Percentiles rank a stretch among this genome's conserved stretches.
Evolutionary conservation across 2,797 vertebrate genomes (phyloP).

Genomic region (Cyclopterus lumpus): DNA sequence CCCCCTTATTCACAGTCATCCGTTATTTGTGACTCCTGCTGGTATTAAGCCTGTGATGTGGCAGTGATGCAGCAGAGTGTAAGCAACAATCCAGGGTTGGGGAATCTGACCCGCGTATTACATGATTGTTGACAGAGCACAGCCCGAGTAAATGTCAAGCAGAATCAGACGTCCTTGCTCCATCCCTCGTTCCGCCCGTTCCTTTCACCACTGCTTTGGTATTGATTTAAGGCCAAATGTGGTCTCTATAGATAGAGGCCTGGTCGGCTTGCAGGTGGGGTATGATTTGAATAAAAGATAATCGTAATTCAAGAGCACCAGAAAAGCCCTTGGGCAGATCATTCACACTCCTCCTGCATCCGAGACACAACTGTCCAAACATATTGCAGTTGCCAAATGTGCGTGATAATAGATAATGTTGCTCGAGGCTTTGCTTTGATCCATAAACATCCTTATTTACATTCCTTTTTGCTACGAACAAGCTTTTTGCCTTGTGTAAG

Average conservation of each 20-base stretch:
- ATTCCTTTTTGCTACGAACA: constrained; percentile 5
- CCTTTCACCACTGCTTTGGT: constrained; percentile 44
- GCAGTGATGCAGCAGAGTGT: constrained; percentile 1
- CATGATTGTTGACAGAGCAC: constrained; percentile 58
- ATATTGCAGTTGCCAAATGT: constrained; percentile 21
- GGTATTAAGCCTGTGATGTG: constrained; percentile 8
- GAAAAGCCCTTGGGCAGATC: constrained; percentile 47
- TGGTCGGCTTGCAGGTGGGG: constrained; percentile 45
- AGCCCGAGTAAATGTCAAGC: constrained; percentile 65
- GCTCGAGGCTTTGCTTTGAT: constrained; percentile 19
- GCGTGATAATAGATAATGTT: constrained; percentile 1
- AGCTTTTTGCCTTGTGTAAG: not conserved
- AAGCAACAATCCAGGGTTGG: constrained; percentile 12
- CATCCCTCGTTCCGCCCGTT: constrained; percentile 17
- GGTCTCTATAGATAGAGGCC: constrained; percentile 50
- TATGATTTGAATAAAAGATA: constrained; percentile 71
- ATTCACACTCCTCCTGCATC: constrained; percentile 31
- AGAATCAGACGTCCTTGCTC: constrained; percentile 44
- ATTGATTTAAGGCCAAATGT: constrained; percentile 68
- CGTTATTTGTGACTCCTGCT: not conserved
- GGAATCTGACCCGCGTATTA: constrained; percentile 32
- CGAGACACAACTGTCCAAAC: constrained; percentile 30
- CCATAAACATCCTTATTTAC: constrained; percentile 6
- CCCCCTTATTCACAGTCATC: not conserved
- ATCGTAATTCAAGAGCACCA: constrained; percentile 54